Percentiles rank a stretch among this genome's conserved stretches.
Evolutionary conservation across 2,113 vertebrate genomes (phyloP).

Genomic region (Melierax canorus): DNA sequence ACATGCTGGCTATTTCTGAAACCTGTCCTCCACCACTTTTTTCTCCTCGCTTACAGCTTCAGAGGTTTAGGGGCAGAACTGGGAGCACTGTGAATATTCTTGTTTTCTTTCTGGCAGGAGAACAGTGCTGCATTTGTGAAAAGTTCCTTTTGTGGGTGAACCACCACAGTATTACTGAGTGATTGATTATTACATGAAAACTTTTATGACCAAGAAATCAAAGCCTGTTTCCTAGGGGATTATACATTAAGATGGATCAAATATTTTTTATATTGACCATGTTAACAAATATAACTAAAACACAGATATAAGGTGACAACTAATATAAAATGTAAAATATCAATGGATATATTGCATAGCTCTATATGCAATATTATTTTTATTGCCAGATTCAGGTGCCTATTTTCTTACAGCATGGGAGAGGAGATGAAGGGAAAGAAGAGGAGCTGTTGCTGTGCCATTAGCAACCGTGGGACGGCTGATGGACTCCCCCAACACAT

Average conservation of each 20-base stretch:
- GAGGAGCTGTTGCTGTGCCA: neutral
- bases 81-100: neutral
- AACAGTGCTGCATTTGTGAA: neutral
- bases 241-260: neutral
- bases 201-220: neutral
- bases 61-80: neutral
- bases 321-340: neutral
- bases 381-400: neutral
- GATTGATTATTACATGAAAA: neutral
- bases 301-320: neutral
- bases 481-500: neutral
- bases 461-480: neutral
- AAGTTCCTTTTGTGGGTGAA: neutral
- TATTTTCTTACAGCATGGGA: neutral
- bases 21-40: neutral
- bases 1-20: neutral
- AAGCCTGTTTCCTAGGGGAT: neutral
- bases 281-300: neutral
- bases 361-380: neutral
- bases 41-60: neutral
- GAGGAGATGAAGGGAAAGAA: neutral
- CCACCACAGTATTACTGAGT: neutral
- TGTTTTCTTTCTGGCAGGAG: neutral
- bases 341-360: neutral
- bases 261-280: neutral